phyloP scores from a whole-genome alignment of 2,113 vertebrate genomes.

The Gorsachius goisagi region DNA sequence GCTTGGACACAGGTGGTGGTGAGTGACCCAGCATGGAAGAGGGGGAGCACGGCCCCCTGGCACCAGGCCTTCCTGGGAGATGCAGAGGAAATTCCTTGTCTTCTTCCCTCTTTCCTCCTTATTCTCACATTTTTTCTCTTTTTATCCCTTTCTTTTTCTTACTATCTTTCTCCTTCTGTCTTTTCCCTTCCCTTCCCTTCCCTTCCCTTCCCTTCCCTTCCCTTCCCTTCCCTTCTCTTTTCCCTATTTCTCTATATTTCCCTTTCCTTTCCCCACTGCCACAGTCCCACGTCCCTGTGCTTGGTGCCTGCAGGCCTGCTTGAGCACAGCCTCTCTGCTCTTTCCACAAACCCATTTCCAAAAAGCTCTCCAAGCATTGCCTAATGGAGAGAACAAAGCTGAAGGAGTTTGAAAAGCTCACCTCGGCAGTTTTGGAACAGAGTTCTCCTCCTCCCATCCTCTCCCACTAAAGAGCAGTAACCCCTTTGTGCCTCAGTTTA shows the following conservation, averaged over 20 bases:
- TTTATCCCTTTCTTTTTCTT: not conserved
- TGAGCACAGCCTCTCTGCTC: not conserved
- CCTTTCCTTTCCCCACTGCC: not conserved
- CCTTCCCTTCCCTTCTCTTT: not conserved
- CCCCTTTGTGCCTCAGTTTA: not conserved
- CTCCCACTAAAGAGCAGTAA: not conserved
- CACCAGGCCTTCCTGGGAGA: accelerated
- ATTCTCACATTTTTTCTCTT: not conserved
- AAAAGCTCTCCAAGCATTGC: not conserved
- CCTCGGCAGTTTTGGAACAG: not conserved
- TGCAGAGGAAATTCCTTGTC: not conserved
- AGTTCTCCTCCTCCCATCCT: not conserved
- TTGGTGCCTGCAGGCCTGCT: not conserved
- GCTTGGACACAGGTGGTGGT: not conserved
- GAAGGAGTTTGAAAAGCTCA: not conserved
- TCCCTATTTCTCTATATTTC: not conserved
- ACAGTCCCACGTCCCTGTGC: not conserved
- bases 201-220: too few relatives aligned
- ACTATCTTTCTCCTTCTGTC: not conserved
- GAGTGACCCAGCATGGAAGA: accelerated
- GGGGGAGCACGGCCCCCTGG: accelerated
- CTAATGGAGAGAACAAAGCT: not conserved
- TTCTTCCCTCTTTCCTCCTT: not conserved
- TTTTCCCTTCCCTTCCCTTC: too few relatives aligned
- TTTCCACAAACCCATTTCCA: not conserved